Conservation (phyloP, 2,113 vertebrate genomes). For the Gobiocypris rarus region DNA sequence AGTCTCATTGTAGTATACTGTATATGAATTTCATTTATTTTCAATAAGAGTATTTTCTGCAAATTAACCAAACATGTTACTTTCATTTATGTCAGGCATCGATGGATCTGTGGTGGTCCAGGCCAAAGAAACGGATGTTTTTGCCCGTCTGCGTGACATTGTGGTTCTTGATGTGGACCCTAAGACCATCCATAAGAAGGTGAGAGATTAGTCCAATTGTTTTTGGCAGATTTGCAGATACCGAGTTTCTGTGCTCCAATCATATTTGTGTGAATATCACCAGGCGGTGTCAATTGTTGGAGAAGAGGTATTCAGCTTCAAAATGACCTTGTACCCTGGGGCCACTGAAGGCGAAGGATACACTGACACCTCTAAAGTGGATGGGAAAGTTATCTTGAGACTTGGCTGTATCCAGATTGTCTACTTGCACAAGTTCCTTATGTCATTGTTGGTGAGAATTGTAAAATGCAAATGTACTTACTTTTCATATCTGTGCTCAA, state of each 20-base stretch:
- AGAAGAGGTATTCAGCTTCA: slow-evolving; percentile 96
- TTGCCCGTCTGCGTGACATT: slow-evolving; percentile 87
- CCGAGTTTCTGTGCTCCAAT: not conserved
- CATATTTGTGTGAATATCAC: slow-evolving; percentile 41
- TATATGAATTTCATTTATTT: not conserved
- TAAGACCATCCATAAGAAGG: slow-evolving; percentile 89
- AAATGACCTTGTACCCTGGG: slow-evolving; percentile 82
- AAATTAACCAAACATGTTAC: not conserved
- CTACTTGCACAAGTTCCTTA: slow-evolving; percentile 93
- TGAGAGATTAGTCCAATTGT: slow-evolving; percentile 57
- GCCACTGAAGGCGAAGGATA: slow-evolving; percentile 88
- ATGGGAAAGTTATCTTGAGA: slow-evolving; percentile 84
- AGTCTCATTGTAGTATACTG: not conserved
- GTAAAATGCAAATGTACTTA: slow-evolving; percentile 9
- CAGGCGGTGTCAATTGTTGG: slow-evolving; percentile 94
- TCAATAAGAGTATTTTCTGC: too few species aligned
- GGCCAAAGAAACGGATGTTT: slow-evolving; percentile 81
- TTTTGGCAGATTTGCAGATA: not conserved
- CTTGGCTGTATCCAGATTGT: slow-evolving; percentile 94
- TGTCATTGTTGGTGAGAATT: slow-evolving; percentile 86
- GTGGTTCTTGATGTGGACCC: slow-evolving; percentile 88
- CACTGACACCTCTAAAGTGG: slow-evolving; percentile 86
- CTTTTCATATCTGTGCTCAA: not conserved
- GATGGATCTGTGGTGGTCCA: slow-evolving; percentile 86
- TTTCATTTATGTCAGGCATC: slow-evolving; percentile 77